Evolutionary conservation across 2,888 invertebrate genomes (phyloP).

Genomic region (Limnephilus auricula): DNA sequence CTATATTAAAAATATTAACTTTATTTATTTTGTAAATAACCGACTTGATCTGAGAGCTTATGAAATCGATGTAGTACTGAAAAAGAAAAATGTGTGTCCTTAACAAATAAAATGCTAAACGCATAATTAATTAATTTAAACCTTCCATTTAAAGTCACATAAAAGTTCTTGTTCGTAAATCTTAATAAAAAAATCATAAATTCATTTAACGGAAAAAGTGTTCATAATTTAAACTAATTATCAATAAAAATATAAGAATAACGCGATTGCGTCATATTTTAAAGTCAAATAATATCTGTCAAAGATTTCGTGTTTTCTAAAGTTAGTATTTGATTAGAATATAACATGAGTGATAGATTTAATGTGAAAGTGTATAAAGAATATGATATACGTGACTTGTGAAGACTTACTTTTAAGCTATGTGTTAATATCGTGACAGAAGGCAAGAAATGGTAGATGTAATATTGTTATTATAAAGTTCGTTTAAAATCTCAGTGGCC

Average conservation of each 20-base stretch:
- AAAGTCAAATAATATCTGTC: constrained; percentile 22
- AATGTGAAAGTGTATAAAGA: not conserved
- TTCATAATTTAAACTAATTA: constrained; percentile 32
- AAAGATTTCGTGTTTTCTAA: not conserved
- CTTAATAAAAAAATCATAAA: not conserved
- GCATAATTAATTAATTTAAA: not conserved
- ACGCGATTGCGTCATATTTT: not conserved
- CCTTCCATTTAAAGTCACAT: not conserved
- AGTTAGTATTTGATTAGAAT: not conserved
- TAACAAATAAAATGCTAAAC: not conserved
- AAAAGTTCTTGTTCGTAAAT: not conserved
- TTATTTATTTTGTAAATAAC: not conserved
- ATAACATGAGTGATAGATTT: not conserved
- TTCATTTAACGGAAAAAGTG: not conserved
- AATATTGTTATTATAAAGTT: not conserved
- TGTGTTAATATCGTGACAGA: not conserved
- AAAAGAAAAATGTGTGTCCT: not conserved
- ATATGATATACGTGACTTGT: not conserved
- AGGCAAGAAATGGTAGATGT: not conserved
- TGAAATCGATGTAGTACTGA: not conserved
- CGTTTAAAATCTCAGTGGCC: constrained; percentile 12
- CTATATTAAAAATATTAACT: not conserved
- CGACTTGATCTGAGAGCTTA: constrained; percentile 19
- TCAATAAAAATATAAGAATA: not conserved
- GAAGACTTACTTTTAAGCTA: not conserved